Evolutionary conservation across 2,113 vertebrate species (phyloP).

Genomic region (Alligator sinensis): DNA sequence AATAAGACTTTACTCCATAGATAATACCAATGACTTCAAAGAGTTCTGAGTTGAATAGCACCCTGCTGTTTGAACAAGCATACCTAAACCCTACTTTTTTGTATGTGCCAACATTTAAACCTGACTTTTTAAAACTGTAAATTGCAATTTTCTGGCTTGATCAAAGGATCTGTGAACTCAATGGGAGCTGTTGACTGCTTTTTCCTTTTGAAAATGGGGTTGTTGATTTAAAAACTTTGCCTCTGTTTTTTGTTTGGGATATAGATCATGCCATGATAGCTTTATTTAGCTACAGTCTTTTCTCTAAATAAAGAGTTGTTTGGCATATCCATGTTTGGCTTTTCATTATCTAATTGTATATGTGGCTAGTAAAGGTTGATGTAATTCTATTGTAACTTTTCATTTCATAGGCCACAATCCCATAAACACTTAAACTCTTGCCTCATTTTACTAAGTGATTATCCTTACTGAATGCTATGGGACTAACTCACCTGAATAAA

Average conservation of each 20-base stretch:
- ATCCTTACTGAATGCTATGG: background rate
- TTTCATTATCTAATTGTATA: background rate
- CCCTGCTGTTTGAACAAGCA: background rate
- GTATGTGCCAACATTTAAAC: background rate
- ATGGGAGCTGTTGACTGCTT: background rate
- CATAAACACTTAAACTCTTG: background rate
- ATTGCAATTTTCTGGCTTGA: background rate
- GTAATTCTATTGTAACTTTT: background rate
- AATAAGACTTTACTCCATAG: background rate
- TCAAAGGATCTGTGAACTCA: background rate
- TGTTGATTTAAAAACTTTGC: background rate
- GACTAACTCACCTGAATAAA: background rate
- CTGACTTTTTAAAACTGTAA: background rate
- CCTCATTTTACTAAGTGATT: background rate
- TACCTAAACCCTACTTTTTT: background rate
- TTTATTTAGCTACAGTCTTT: constrained; percentile 3
- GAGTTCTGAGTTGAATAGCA: background rate
- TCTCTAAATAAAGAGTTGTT: constrained; percentile 15
- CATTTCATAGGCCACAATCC: background rate
- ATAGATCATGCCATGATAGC: background rate
- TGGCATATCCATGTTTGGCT: background rate
- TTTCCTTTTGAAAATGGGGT: background rate
- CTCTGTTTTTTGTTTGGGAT: background rate
- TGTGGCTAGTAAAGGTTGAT: background rate
- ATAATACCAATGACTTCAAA: background rate